Evolutionary conservation across 1,140 invertebrate species (phyloP), one percentile per base, ranked within the genome.

Genomic region (Apis dorsata): DNA sequence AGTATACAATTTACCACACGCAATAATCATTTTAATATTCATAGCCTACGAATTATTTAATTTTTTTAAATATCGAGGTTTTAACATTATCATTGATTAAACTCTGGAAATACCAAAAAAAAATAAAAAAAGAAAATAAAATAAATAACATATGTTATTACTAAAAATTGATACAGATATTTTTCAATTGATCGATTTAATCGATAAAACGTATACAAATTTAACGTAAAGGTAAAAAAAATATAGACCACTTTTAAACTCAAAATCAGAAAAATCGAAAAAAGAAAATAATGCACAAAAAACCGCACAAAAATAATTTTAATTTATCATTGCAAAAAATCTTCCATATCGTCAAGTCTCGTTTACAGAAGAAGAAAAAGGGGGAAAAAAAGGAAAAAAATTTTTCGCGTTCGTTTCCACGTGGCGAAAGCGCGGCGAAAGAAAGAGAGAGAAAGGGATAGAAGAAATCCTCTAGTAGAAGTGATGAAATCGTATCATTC

Each of bases 401-500:
- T 3, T 21, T 73, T 19, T 28, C 70, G 13, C 12, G 21, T 49
- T 34, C 59, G 71, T 73, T 59, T 73, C 34, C 74, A 51, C 62
- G 3, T 28, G 66, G 75, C 51, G 12, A 28, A 76, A 53, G 17
- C 24, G 9, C 17, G 24, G 2, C 19, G 28, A 21, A 24, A 62
- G 49, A 44, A 17, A 53, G 9, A 19, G 60, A 11, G 13, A 34
- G 60, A 15, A 8, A 44, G 34, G 8, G 34, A 44, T 0, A 44
- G 34, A 28, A 24, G 15, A 7, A 12, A 19, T 21, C 9, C 2
- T 2, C 12, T 8, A 3, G 17, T 17, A 15, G 19, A 59, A 55
- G 55, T 55, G 63, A 82, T 77, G 65, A 69, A 55, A 66, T 13
- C 62, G 49, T 34, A 44, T 72, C 21, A 19, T 79, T 59, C 57